Evolutionary conservation across 2,797 vertebrate species (phyloP), one percentile per base, ranked within the genome.

Genomic region (Platyrinchus mystaceus): DNA sequence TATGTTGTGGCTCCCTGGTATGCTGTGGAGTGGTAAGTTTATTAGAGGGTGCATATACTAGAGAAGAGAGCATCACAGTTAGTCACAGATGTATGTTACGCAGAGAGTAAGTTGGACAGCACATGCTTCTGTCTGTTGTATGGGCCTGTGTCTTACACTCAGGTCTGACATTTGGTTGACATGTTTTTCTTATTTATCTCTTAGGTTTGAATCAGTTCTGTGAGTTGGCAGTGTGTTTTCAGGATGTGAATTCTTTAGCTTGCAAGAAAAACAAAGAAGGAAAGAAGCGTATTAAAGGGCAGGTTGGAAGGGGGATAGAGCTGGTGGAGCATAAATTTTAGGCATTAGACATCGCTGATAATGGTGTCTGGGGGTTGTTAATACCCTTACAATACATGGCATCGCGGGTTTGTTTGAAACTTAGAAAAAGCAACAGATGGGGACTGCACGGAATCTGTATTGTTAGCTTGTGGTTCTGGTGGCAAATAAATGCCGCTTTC

Each of bases 401-500:
- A 1, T 73, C 44, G 9, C 46, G 89, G 37, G 43, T 69, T 91
- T 81, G 55, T 73, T 91, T 3, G 2, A 80, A 93, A 93, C 66
- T 76, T 70, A 78, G 81, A 77, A 66, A 59, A 89, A 84, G 67
- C 87, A 79, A 49, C 68, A 90, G 59, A 84, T 53, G 56, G 74
- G 71, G 36, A 74, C 74, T 88, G 47, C 60, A 41, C 0, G 2
- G 76, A 87, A 90, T 49, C 91, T 92, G 55, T 87, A 60, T 88
- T 96, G 90, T 94, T 94, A 95, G 59, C 84, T 95, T 96, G 94
- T 89, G 69, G 92, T 95, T 96, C 87, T 91, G 67, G 87, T 94
- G 80, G 85, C 85, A 91, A 96, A 94, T 91, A 94, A 93, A 73
- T 84, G 52, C 80, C 1, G 5, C 83, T 93, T 95, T 93, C 89